Conservation (phyloP, 2,113 vertebrate species). For the Sorex fumeus region DNA sequence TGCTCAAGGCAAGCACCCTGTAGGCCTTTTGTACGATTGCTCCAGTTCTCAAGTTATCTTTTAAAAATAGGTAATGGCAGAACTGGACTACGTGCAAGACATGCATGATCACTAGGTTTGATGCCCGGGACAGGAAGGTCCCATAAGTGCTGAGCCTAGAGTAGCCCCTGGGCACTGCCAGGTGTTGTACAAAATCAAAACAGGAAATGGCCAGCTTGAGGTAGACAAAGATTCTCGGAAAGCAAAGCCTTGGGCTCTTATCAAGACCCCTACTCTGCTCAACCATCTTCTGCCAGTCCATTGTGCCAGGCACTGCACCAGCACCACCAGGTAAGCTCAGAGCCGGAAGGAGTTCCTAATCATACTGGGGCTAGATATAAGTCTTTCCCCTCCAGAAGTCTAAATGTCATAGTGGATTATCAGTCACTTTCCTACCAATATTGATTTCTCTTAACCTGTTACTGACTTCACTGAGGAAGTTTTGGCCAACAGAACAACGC, state of each 20-base stretch:
- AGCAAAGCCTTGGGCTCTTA: neutral
- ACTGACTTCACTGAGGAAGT: slow-evolving; percentile 20
- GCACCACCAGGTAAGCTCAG: neutral
- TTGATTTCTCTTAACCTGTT: neutral
- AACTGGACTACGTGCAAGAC: no score
- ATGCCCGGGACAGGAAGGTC: no score
- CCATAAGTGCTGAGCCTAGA: no score
- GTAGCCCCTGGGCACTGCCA: no score
- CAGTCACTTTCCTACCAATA: slow-evolving; percentile 14
- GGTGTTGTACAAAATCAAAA: neutral
- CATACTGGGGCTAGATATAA: neutral
- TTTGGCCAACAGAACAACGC: slow-evolving; percentile 3
- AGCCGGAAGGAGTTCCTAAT: neutral
- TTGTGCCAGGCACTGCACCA: neutral
- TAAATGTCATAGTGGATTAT: slow-evolving; percentile 37
- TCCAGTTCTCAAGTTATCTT: no score
- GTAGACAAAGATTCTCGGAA: neutral
- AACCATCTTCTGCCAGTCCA: neutral
- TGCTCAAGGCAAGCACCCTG: no score
- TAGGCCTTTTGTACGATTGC: no score
- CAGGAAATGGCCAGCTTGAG: slow-evolving; percentile 20
- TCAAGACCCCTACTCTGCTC: neutral
- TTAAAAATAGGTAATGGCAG: no score
- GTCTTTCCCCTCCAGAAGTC: slow-evolving; percentile 30
- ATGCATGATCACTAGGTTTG: no score